These are phyloP conservation scores for Xenopus laevis DNA, from an alignment of 2,113 vertebrate species.

Conservation along the genomic window DNA sequence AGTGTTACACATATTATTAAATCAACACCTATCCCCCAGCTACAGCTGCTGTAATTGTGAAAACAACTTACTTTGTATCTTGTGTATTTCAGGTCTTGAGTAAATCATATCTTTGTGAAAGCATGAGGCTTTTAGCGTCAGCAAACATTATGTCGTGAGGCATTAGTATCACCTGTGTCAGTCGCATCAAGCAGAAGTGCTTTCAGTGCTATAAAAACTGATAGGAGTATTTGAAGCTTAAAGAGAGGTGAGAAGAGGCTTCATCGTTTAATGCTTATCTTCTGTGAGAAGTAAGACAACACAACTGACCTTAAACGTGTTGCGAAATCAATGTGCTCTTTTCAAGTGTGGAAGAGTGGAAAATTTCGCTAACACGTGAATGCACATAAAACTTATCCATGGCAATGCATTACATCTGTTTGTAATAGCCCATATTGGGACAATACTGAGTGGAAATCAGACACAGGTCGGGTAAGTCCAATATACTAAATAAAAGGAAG, in stretches of 20 bases:
- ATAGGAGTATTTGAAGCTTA: conserved; percentile 34
- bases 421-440: too few species aligned
- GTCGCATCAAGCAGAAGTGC: conserved; percentile 11
- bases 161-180: conserved; percentile 41
- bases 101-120: conserved; percentile 7
- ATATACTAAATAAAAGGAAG: too few species aligned
- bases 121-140: conserved; percentile 32
- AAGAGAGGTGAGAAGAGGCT: conserved; percentile 41
- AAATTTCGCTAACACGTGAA: background rate
- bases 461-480: too few species aligned
- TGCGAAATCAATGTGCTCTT: conserved; percentile 12
- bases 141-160: conserved; percentile 12
- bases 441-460: too few species aligned
- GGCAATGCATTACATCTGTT: conserved; percentile 53
- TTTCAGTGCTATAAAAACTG: conserved; percentile 37
- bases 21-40: too few species aligned
- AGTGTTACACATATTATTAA: too few species aligned
- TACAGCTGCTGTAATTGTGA: background rate
- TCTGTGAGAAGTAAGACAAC: conserved; percentile 20
- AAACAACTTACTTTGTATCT: background rate
- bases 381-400: conserved; percentile 6
- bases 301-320: conserved; percentile 33
- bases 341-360: conserved; percentile 10
- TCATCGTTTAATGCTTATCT: conserved; percentile 26
- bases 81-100: background rate